phyloP scores from a whole-genome alignment of 2,888 invertebrate genomes.

The Tiliacea aurago region DNA sequence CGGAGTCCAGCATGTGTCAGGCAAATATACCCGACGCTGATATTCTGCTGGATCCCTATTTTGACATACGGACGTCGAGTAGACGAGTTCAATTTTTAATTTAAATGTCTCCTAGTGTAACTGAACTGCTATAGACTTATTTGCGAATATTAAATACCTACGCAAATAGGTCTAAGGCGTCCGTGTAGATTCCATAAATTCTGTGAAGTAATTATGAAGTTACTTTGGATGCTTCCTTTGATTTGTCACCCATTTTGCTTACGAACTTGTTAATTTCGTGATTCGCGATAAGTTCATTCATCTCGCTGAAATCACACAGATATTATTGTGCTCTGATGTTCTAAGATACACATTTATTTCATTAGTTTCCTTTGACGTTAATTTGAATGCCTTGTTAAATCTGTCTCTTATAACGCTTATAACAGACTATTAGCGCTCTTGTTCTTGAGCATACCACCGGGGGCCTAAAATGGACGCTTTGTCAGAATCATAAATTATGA shows the following conservation, averaged over 20 bases:
- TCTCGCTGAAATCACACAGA: conserved; percentile 13
- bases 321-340: not conserved
- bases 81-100: not conserved
- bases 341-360: conserved; percentile 4
- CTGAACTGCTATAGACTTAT: not conserved
- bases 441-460: not conserved
- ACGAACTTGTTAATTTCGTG: conserved; percentile 20
- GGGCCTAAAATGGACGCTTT: too few relatives aligned
- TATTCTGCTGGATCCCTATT: not conserved
- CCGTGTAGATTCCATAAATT: conserved; percentile 8
- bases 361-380: conserved; percentile 12
- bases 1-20: not conserved
- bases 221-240: conserved; percentile 25
- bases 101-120: not conserved
- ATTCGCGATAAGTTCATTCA: conserved; percentile 5
- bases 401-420: not conserved
- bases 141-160: not conserved
- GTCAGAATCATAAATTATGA: too few relatives aligned
- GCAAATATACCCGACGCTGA: not conserved
- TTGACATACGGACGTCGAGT: not conserved
- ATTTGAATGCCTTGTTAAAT: conserved; percentile 6
- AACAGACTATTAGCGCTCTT: not conserved
- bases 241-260: conserved; percentile 17
- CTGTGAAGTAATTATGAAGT: conserved; percentile 12
- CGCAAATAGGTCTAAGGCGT: not conserved